Percentiles rank a stretch among this genome's conserved stretches.
Evolutionary conservation across 2,113 vertebrate genomes (phyloP).

Genomic region (Oceanites oceanicus): DNA sequence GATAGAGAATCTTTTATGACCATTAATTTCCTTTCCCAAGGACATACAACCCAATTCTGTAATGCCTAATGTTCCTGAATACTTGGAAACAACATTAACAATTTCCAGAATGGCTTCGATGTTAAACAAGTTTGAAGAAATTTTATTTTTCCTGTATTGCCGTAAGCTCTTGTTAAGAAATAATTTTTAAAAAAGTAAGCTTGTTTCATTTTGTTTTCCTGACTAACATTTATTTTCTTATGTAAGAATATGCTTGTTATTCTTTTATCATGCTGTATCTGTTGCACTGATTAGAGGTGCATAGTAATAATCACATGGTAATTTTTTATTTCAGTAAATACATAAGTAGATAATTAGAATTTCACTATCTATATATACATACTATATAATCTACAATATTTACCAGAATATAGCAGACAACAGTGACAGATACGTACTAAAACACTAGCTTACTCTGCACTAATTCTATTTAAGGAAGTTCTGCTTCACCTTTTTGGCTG

Average conservation of each 20-base stretch:
- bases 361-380: background rate
- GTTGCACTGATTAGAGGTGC: background rate
- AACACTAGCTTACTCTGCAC: background rate
- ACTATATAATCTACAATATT: background rate
- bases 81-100: background rate
- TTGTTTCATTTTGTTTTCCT: background rate
- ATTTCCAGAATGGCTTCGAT: background rate
- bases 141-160: background rate
- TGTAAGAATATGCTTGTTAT: background rate
- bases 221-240: background rate
- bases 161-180: background rate
- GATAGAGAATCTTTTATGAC: conserved; percentile 30
- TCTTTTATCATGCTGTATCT: background rate
- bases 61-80: background rate
- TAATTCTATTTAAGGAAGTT: background rate
- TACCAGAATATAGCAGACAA: background rate
- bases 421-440: background rate
- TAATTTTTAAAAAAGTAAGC: background rate
- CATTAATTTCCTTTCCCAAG: conserved; percentile 42
- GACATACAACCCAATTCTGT: conserved; percentile 12
- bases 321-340: background rate
- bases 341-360: background rate
- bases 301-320: background rate
- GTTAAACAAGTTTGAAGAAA: conserved; percentile 13
- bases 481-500: background rate